phyloP scores from a whole-genome alignment of 2,113 vertebrate species.

The Ceyx margarethae region DNA sequence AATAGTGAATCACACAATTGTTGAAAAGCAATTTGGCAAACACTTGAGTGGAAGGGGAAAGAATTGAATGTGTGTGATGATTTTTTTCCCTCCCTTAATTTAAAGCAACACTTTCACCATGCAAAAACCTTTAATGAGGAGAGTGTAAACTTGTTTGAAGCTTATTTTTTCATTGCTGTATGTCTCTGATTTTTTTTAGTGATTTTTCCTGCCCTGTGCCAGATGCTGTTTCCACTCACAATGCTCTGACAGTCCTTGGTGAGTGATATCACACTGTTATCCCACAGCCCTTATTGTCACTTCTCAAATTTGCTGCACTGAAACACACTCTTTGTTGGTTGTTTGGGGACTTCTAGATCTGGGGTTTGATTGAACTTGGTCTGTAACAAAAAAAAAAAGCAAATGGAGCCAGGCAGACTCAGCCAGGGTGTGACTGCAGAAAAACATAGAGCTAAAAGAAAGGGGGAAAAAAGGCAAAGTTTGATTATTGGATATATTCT shows the following conservation, averaged over 20 bases:
- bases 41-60: not conserved
- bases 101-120: not conserved
- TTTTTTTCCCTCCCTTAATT: not conserved
- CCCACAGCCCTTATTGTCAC: slow-evolving; percentile 13
- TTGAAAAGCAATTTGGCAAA: not conserved
- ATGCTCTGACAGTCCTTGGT: slow-evolving; percentile 22
- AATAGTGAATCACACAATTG: slow-evolving; percentile 24
- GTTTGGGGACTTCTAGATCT: slow-evolving; percentile 9
- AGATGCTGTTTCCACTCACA: slow-evolving; percentile 32
- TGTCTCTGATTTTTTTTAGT: not conserved
- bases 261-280: slow-evolving; percentile 34
- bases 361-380: not conserved
- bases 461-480: not conserved
- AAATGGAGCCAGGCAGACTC: not conserved
- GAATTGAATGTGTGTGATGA: not conserved
- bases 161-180: not conserved
- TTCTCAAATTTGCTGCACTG: slow-evolving; percentile 19
- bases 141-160: not conserved
- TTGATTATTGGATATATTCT: not conserved
- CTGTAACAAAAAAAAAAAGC: not conserved
- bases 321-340: slow-evolving; percentile 25
- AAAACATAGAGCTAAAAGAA: not conserved
- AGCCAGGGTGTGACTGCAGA: not conserved
- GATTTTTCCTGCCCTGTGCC: not conserved
- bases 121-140: not conserved